Percentiles rank a stretch among this genome's conserved stretches.
phyloP scores from a whole-genome alignment of 1,140 invertebrate species.

The Rhyacophila brunnea region DNA sequence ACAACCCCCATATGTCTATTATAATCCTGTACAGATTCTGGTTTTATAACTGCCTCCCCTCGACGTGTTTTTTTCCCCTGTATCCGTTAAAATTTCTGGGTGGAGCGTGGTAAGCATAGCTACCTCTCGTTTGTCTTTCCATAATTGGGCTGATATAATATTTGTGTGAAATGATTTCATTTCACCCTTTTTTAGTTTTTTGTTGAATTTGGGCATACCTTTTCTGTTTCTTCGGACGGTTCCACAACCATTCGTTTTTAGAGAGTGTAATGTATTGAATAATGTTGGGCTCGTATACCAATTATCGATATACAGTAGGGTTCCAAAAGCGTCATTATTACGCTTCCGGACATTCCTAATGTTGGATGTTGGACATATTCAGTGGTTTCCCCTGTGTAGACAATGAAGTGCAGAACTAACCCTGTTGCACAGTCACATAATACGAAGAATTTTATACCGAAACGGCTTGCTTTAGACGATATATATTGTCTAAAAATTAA shows the following conservation, averaged over 20 bases:
- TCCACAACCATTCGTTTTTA: slow-evolving; percentile 40
- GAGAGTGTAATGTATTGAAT: too few relatives aligned
- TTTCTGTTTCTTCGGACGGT: slow-evolving; percentile 39
- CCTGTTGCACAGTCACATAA: too few relatives aligned
- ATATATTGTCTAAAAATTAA: too few relatives aligned
- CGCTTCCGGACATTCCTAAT: too few relatives aligned
- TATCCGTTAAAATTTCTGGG: slow-evolving; percentile 28
- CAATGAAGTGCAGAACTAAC: too few relatives aligned
- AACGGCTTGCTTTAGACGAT: too few relatives aligned
- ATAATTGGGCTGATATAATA: slow-evolving; percentile 38
- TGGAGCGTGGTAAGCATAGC: slow-evolving; percentile 38
- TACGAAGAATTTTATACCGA: too few relatives aligned
- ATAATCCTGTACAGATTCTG: not conserved
- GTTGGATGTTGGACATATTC: too few relatives aligned
- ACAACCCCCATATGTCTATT: not conserved
- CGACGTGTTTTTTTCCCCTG: slow-evolving; percentile 32
- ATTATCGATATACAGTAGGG: too few relatives aligned
- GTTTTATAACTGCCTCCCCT: not conserved
- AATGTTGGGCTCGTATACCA: too few relatives aligned
- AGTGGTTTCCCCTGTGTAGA: too few relatives aligned
- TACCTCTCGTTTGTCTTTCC: slow-evolving; percentile 38
- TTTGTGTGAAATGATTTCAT: slow-evolving; percentile 24
- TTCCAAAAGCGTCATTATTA: too few relatives aligned
- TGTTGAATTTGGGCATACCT: slow-evolving; percentile 38
- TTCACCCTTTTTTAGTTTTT: slow-evolving; percentile 35